Evolutionary conservation across 2,113 vertebrate species (phyloP), one percentile per base, ranked within the genome.

Genomic region (Grus americana): DNA sequence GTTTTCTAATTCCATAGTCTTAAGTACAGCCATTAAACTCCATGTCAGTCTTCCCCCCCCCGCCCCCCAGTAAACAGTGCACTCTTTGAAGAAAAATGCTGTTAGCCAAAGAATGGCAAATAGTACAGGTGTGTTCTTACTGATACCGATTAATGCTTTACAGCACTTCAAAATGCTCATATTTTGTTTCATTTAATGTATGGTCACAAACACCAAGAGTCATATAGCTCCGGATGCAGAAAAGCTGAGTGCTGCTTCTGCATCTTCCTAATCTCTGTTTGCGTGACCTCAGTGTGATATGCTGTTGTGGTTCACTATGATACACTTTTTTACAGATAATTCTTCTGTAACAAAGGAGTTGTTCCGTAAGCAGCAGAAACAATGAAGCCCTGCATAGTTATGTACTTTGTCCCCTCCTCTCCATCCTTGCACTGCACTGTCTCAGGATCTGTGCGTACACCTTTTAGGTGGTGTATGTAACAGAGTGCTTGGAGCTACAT

Each of bases 221-320:
- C 46, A 44, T 44, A 46, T 0, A 82, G 34, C 19, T 79, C 46
- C 0, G 0, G n/a, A 26, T 18, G 70, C 54, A 91, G 65, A 84
- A 91, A 93, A 42, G 34, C 23, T 46, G 44, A 58, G 23, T 10
- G 10, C 23, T 44, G 55, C 85, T 78, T 46, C 81, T 57, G 10
- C 11, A 11, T n/a, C 34, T 67, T 62, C 79, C 52, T 82, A 34
- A 72, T 47, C 58, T 42, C 87, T 1, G 0, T 81, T 79, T 72
- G 38, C 0, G 0, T 44, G 46, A 85, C 67, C 54, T 90, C 57
- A 21, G 26, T 5, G 12, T 34, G 66, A 76, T 61, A 49, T 3
- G 20, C 52, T 81, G 66, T 30, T 79, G 29, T 26, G 26, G 32
- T 57, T 94, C 47, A 26, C 16, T n/a, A 11, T 2, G 40, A 63